phyloP scores from a whole-genome alignment of 2,113 vertebrate species.

The Tiliqua scincoides region DNA sequence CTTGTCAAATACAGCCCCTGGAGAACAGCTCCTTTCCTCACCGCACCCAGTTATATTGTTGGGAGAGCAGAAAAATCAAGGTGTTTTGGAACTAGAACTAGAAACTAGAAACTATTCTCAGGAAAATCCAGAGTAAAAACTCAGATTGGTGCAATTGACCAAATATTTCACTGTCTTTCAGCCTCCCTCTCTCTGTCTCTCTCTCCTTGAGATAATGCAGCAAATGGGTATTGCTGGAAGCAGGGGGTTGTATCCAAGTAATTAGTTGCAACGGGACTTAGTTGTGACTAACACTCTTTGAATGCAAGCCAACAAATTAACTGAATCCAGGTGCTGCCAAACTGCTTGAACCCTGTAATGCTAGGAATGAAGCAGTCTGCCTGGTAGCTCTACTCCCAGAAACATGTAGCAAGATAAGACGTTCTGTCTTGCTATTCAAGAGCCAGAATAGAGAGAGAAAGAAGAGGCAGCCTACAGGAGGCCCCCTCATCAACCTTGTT shows the following conservation, averaged over 20 bases:
- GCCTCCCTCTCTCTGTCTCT: not conserved
- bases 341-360: not conserved
- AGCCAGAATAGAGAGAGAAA: no score
- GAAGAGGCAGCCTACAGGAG: not conserved
- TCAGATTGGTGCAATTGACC: not conserved
- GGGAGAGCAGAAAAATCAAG: not conserved
- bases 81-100: not conserved
- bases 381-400: not conserved
- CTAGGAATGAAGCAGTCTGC: not conserved
- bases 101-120: not conserved
- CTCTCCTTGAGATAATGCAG: not conserved
- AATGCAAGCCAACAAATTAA: not conserved
- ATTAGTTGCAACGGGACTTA: no score
- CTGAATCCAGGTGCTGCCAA: not conserved
- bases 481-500: not conserved
- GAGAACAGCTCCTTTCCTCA: not conserved
- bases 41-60: not conserved
- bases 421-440: not conserved
- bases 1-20: not conserved
- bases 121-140: not conserved
- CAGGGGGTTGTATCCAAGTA: not conserved
- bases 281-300: no score
- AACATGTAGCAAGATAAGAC: not conserved
- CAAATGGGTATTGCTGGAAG: not conserved
- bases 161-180: not conserved